Evolutionary conservation across 2,113 vertebrate genomes (phyloP).

Genomic region (Halichoeres trimaculatus): DNA sequence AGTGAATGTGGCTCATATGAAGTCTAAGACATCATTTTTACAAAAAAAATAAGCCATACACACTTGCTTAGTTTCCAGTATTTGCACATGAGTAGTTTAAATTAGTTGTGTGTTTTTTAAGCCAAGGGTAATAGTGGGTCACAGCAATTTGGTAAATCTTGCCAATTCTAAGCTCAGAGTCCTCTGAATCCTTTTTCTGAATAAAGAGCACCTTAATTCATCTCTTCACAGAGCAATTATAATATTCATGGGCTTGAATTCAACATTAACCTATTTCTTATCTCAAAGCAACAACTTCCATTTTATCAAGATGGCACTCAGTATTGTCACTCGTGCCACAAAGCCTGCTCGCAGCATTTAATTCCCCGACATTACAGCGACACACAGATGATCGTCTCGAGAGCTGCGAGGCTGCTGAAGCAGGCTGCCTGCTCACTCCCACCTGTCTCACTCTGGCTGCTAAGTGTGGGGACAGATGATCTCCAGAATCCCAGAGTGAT

Average conservation of each 20-base stretch:
- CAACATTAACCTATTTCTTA: constrained; percentile 21
- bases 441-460: constrained; percentile 47
- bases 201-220: constrained; percentile 16
- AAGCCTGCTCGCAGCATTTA: constrained; percentile 42
- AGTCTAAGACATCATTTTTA: no score
- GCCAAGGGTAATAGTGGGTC: background rate
- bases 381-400: constrained; percentile 25
- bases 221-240: constrained; percentile 5
- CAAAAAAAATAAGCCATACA: no score
- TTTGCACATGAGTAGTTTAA: background rate
- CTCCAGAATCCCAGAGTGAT: constrained; percentile 62
- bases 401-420: constrained; percentile 35
- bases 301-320: constrained; percentile 16
- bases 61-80: no score
- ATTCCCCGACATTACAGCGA: constrained; percentile 29
- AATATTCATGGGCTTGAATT: constrained; percentile 31
- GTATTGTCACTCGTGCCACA: constrained; percentile 10
- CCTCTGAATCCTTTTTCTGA: constrained; percentile 15
- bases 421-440: constrained; percentile 37
- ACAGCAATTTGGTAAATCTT: constrained; percentile 15
- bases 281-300: constrained; percentile 21
- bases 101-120: background rate
- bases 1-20: no score
- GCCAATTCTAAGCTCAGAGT: background rate
- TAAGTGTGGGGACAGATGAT: constrained; percentile 56